Evolutionary conservation across 2,888 invertebrate species (phyloP), one percentile per base, ranked within the genome.

Genomic region (Sarcophaga carnaria): DNA sequence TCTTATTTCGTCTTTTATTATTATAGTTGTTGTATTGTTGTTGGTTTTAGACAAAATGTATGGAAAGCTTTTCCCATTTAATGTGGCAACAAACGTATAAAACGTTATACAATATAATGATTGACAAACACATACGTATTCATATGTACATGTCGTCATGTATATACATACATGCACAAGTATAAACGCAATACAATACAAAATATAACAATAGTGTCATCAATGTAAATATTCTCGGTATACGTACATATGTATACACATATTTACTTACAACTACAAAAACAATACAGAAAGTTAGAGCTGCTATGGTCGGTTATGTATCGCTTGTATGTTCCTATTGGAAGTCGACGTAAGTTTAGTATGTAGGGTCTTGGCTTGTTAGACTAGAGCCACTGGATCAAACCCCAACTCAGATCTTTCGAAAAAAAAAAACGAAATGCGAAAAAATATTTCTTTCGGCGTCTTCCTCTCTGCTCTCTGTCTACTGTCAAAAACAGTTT

Each of bases 141-240:
- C 14, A 49, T 3, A 49, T 20, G 20, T 8, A 17, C n/a, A n/a
- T 63, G 12, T 22, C 27, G 63, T 47, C 22, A 47, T 25, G 4
- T 27, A 27, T 4, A 3, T 5, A 12, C 10, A 64, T 10, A 27
- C 37, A 37, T 8, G 37, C 1, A 37, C 45, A 66, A 76, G 27
- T n/a, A 62, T 20, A 20, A 62, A 62, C n/a, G 22, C 70, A 67
- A 74, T 45, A 80, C 67, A 74, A 60, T 59, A 59, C 60, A 69
- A 45, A 74, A 76, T 45, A 77, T 27, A 82, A 82, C 75, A 76
- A 63, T 82, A 82, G 54, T 82, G 81, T 76, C 81, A 76, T 76
- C 81, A 76, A 82, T 82, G 70, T 82, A 54, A 82, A 82, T 66
- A 71, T 77, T 71, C 70, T 64, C 71, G 71, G 37, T 37, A 37